These are phyloP conservation scores for Virgularia gustaviana DNA, from an alignment of 92 coral and sea anemone species.

Conservation along the genomic window DNA sequence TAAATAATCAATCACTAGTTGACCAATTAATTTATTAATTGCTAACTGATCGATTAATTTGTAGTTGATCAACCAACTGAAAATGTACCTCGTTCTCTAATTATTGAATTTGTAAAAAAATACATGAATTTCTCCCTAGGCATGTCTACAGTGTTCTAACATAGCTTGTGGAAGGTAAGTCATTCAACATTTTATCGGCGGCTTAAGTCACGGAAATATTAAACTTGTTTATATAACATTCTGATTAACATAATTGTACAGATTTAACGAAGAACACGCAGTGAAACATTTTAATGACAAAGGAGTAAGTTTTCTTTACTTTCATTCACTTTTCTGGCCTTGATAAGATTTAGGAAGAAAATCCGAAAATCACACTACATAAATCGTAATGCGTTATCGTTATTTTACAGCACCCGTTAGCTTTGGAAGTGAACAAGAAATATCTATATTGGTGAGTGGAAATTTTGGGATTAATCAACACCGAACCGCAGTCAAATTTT, in stretches of 20 bases:
- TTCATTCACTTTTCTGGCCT: too few species aligned
- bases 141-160: slow-evolving; percentile 28
- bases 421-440: slow-evolving; percentile 35
- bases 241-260: neutral
- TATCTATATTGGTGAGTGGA: slow-evolving; percentile 26
- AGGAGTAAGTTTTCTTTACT: slow-evolving; percentile 6
- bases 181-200: neutral
- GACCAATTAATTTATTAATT: too few species aligned
- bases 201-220: neutral
- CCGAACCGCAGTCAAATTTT: neutral
- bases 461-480: too few species aligned
- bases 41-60: too few species aligned
- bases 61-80: too few species aligned
- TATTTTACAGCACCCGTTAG: slow-evolving; percentile 30
- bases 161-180: slow-evolving; percentile 36
- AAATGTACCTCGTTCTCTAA: too few species aligned
- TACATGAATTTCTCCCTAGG: neutral
- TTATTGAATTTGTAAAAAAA: too few species aligned
- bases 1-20: too few species aligned
- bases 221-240: neutral
- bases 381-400: too few species aligned
- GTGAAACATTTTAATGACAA: slow-evolving; percentile 25
- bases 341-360: too few species aligned
- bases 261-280: slow-evolving; percentile 27
- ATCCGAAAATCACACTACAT: too few species aligned